Evolutionary conservation across 2,797 vertebrate genomes (phyloP).

Genomic region (Chromis chromis): DNA sequence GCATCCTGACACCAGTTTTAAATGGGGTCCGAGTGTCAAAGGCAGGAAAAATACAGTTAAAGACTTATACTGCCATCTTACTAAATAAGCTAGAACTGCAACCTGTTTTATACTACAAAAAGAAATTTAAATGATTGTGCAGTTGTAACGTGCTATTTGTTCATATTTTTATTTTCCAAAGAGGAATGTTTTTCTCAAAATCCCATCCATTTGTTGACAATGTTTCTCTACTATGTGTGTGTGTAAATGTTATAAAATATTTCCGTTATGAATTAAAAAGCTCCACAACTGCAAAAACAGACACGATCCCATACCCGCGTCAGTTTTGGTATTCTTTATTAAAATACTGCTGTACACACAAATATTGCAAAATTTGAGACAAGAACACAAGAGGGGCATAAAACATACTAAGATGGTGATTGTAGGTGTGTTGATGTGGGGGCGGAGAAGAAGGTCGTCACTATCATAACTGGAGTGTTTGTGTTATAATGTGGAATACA

Average conservation of each 20-base stretch:
- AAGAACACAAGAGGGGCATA: constrained; percentile 89
- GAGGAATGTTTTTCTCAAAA: not conserved
- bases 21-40: no score
- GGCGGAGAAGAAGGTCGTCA: constrained; percentile 75
- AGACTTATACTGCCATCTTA: no score
- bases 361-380: constrained; percentile 92
- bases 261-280: not conserved
- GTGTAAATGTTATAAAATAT: not conserved
- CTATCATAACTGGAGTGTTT: constrained; percentile 76
- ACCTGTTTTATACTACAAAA: no score
- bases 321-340: constrained; percentile 97
- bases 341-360: constrained; percentile 99
- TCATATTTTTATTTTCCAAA: no score
- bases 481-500: constrained; percentile 56
- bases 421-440: constrained; percentile 71
- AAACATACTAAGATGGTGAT: constrained; percentile 85
- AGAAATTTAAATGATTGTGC: no score
- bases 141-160: no score
- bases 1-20: no score
- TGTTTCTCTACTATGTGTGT: not conserved
- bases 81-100: no score
- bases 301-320: constrained; percentile 8
- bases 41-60: no score
- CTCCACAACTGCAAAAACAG: not conserved
- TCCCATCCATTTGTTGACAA: not conserved